Evolutionary conservation across 2,888 invertebrate genomes (phyloP), one percentile per base, ranked within the genome.

Genomic region (Plebejus anna): DNA sequence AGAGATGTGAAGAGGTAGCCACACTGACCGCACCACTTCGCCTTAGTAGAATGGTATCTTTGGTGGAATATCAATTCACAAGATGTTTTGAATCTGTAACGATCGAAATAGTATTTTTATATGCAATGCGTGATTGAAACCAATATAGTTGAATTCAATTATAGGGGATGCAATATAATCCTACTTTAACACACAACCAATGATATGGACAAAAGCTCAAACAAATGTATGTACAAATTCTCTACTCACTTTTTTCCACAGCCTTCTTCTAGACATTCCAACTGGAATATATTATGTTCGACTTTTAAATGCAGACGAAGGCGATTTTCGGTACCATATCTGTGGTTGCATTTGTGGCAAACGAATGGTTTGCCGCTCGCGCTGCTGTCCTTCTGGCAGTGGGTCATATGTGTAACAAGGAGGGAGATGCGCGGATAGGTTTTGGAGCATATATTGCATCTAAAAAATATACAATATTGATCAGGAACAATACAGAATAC

Each of bases 361-460:
- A 79, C 77, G 80, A 85, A 88, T 0, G 94, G 94, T 75, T 81
- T 83, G 38, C 89, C 77, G 83, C 85, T 86, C 75, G 79, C 75
- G 7, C 73, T 78, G 11, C 78, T 81, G 36, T 80, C 81, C 0
- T 83, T 81, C 82, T 95, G 94, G 83, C 91, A 94, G 0, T 90
- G 90, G 78, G 93, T 88, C 76, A 93, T 90, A 84, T 95, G 95
- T 0, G 91, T 88, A 79, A 94, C 94, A 51, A 95, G 87, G 80
- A 94, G 86, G 2, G 94, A 94, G 76, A 94, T 91, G 0, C 95
- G 90, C 66, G 92, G 88, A 83, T 95, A 95, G 1, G 91, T 86
- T 81, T 94, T 94, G 38, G 87, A 85, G 84, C 95, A 95, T 71
- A 91, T 88, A 70, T 94, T 90, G 83, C 95, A 95, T 82, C 95